These are phyloP conservation scores for Bufo bufo DNA, from an alignment of 2,113 vertebrate genomes.

Conservation along the genomic window DNA sequence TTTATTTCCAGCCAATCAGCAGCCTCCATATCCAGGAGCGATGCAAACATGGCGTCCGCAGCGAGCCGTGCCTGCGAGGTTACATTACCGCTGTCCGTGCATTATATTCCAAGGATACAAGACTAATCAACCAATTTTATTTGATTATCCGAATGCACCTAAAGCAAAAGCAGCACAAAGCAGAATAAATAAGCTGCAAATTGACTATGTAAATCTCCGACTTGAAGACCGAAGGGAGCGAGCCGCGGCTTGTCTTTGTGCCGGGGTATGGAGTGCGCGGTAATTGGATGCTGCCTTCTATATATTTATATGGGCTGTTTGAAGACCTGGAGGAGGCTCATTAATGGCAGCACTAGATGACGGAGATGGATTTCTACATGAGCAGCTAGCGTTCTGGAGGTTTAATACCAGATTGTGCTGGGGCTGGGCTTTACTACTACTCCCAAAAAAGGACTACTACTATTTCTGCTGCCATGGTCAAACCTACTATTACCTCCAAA, in stretches of 20 bases:
- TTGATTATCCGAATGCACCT: conserved; percentile 40
- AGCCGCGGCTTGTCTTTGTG: conserved; percentile 1
- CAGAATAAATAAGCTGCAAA: conserved; percentile 34
- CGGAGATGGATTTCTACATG: neutral
- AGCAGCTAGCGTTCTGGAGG: neutral
- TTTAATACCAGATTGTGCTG: neutral
- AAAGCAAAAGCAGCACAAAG: conserved; percentile 30
- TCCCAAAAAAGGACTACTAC: neutral
- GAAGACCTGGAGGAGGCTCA: conserved; percentile 18
- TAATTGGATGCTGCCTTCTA: conserved; percentile 37
- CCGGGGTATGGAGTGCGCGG: neutral
- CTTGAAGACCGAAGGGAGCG: neutral
- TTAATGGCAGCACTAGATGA: neutral
- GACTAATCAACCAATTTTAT: conserved; percentile 37
- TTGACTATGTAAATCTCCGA: conserved; percentile 33
- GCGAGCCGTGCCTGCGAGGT: conserved; percentile 1
- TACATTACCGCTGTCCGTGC: neutral
- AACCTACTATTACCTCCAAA: too few relatives aligned
- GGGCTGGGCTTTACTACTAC: neutral
- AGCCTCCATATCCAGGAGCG: neutral
- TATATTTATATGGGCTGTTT: neutral
- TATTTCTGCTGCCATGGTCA: too few relatives aligned
- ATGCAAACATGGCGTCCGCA: neutral
- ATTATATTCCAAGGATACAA: conserved; percentile 44
- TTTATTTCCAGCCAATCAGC: neutral